Evolutionary conservation across 1,140 invertebrate species (phyloP).

Genomic region (Neodiprion pinetum): DNA sequence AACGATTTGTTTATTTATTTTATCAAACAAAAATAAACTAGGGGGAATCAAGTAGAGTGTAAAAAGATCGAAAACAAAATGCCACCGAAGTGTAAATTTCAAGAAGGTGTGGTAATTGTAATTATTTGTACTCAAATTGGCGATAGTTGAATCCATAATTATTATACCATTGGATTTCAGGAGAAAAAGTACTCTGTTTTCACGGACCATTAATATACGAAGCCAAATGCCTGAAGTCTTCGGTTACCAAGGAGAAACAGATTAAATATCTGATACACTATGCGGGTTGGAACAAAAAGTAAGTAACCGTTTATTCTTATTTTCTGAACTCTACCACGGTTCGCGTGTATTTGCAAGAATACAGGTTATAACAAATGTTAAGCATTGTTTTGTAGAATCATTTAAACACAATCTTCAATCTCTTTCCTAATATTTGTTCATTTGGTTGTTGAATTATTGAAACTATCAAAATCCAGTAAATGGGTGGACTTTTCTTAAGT

Average conservation of each 20-base stretch:
- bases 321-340: not conserved
- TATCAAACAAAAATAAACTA: too few relatives aligned
- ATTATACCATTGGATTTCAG: slow-evolving; percentile 60
- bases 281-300: slow-evolving; percentile 98
- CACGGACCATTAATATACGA: slow-evolving; percentile 95
- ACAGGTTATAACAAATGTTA: slow-evolving; percentile 17
- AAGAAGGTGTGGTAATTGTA: slow-evolving; percentile 45
- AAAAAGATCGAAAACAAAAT: slow-evolving; percentile 32
- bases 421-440: not conserved
- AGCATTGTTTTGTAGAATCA: slow-evolving; percentile 17
- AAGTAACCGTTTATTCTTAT: slow-evolving; percentile 48
- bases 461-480: not conserved
- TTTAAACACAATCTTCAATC: slow-evolving; percentile 16
- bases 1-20: too few relatives aligned
- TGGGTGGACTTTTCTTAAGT: too few relatives aligned
- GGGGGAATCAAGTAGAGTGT: too few relatives aligned
- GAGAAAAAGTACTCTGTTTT: slow-evolving; percentile 95
- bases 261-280: slow-evolving; percentile 95
- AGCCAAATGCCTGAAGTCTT: slow-evolving; percentile 91
- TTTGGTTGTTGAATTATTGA: slow-evolving; percentile 9
- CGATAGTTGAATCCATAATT: slow-evolving; percentile 13
- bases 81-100: slow-evolving; percentile 58
- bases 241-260: slow-evolving; percentile 82
- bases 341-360: not conserved
- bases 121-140: too few relatives aligned